A percentile compares a stretch with the other conserved stretches of the same genome.
Evolutionary conservation across 2,113 vertebrate genomes (phyloP).

Genomic region (Thymallus thymallus): DNA sequence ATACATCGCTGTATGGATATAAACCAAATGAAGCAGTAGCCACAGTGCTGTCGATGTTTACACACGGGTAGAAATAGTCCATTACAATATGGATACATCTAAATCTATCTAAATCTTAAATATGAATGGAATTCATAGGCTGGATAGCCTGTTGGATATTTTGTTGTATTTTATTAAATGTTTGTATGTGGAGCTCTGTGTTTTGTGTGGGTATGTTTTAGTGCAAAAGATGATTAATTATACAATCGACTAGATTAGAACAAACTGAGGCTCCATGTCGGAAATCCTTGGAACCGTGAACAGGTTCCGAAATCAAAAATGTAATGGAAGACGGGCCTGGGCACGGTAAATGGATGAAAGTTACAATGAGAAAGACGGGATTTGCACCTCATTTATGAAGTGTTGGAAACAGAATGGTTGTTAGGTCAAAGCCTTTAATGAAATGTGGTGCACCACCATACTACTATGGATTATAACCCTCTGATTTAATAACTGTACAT

Average conservation of each 20-base stretch:
- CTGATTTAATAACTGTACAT: constrained; percentile 37
- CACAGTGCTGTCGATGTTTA: not conserved
- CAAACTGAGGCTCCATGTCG: constrained; percentile 51
- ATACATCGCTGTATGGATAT: not conserved
- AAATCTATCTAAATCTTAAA: constrained; percentile 1
- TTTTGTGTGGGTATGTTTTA: constrained; percentile 40
- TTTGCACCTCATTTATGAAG: constrained; percentile 44
- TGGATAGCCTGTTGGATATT: no score
- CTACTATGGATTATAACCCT: constrained; percentile 37
- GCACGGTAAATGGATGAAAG: constrained; percentile 48
- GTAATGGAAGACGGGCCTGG: constrained; percentile 54
- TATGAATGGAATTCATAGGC: not conserved
- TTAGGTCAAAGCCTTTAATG: constrained; percentile 45
- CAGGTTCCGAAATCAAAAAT: constrained; percentile 63
- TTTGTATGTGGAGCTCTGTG: constrained; percentile 16
- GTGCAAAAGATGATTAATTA: constrained; percentile 62
- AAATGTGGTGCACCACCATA: constrained; percentile 19
- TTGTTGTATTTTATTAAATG: not conserved
- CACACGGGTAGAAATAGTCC: not conserved
- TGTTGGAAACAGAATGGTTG: constrained; percentile 18
- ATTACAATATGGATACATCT: constrained; percentile 10
- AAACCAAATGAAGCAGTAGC: no score
- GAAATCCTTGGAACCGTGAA: constrained; percentile 66
- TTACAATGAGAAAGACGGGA: constrained; percentile 44
- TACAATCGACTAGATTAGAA: constrained; percentile 60